Evolutionary conservation across 2,113 vertebrate species (phyloP).

Genomic region (Epinephelus cyanopodus): DNA sequence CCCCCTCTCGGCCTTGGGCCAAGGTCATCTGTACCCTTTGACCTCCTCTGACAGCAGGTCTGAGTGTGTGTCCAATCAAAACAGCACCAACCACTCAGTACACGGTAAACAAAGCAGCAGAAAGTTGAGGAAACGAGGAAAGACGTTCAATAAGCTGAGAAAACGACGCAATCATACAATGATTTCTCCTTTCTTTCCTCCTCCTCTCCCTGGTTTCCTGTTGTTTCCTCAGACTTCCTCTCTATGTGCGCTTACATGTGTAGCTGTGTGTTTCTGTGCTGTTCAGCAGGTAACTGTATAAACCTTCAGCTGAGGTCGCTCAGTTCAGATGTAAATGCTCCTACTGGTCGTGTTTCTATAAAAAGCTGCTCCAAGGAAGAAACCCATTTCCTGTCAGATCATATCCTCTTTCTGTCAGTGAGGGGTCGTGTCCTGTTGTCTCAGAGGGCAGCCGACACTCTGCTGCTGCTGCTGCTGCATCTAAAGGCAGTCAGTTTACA

Average conservation of each 20-base stretch:
- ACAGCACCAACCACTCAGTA: too few relatives aligned
- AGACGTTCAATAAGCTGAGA: constrained; percentile 1
- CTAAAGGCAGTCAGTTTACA: too few relatives aligned
- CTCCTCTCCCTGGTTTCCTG: background rate
- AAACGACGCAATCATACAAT: background rate
- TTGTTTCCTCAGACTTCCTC: background rate
- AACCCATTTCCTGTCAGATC: constrained; percentile 41
- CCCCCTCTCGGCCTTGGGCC: too few relatives aligned
- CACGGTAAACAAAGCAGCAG: constrained; percentile 15
- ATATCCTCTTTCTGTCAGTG: constrained; percentile 44
- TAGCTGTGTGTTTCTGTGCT: background rate
- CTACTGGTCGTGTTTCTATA: constrained; percentile 16
- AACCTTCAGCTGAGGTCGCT: background rate
- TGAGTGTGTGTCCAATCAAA: too few relatives aligned
- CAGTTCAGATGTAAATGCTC: background rate
- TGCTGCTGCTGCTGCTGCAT: background rate
- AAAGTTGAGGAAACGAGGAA: background rate
- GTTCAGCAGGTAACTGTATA: too few relatives aligned
- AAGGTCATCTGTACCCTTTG: too few relatives aligned
- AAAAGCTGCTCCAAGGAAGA: constrained; percentile 46
- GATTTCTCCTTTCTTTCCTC: background rate
- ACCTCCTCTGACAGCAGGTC: too few relatives aligned
- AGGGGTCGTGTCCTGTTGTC: constrained; percentile 44
- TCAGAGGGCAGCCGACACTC: background rate
- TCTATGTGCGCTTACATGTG: background rate